Percentiles rank a stretch among this genome's conserved stretches.
Conservation (phyloP, 2,797 vertebrate genomes). For the Myripristis murdjan region DNA sequence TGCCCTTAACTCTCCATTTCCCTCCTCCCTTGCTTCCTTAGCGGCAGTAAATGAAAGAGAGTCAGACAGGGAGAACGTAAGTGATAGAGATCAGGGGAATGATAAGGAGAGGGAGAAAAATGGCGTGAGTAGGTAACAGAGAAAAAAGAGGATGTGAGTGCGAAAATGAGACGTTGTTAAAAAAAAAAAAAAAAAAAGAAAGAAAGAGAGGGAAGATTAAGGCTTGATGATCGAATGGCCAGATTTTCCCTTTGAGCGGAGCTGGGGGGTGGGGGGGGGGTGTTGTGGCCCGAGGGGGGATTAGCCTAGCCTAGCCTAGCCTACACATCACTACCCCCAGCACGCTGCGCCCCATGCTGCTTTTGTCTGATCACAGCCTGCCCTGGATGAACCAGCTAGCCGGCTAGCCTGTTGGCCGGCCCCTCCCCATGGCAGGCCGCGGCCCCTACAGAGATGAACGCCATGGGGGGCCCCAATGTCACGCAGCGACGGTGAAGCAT, state of each 20-base stretch:
- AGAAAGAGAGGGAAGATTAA: neutral
- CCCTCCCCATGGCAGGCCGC: conserved; percentile 56
- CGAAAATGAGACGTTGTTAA: conserved; percentile 36
- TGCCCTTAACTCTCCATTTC: conserved; percentile 36
- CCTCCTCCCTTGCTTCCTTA: conserved; percentile 28
- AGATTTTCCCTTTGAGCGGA: conserved; percentile 63
- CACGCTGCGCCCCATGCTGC: conserved; percentile 68
- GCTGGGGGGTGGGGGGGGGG: conserved; percentile 30
- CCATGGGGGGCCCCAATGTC: conserved; percentile 72
- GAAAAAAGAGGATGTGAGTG: conserved; percentile 6
- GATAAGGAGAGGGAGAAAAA: conserved; percentile 34
- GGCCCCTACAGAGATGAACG: conserved; percentile 70
- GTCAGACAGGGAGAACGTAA: conserved; percentile 24
- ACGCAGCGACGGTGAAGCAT: conserved; percentile 55
- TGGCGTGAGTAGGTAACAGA: neutral
- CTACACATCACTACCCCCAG: conserved; percentile 42
- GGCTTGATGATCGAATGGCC: conserved; percentile 12
- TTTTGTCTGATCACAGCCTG: conserved; percentile 80
- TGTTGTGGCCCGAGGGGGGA: conserved; percentile 49
- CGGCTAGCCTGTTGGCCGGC: conserved; percentile 30
- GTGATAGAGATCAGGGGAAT: conserved; percentile 55
- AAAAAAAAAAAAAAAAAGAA: conserved; percentile 8
- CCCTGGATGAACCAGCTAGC: conserved; percentile 56
- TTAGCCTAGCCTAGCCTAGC: conserved; percentile 57
- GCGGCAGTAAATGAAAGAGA: conserved; percentile 38